These are phyloP conservation scores for Psittacus erithacus DNA, from an alignment of 2,113 vertebrate genomes.

Conservation along the genomic window DNA sequence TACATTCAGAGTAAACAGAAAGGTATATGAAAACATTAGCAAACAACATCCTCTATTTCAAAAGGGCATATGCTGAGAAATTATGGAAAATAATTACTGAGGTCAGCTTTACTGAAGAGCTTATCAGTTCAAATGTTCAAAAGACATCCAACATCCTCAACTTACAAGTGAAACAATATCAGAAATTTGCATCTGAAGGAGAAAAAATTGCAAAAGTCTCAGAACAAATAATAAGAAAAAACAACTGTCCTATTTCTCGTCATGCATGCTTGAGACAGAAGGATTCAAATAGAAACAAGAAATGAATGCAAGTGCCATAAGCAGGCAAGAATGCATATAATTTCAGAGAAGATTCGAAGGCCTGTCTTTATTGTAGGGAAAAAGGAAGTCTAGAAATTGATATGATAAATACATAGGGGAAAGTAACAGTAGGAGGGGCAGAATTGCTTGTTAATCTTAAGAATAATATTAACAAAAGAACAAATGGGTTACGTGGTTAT, in stretches of 20 bases:
- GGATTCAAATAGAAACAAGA: not conserved
- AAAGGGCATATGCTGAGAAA: not conserved
- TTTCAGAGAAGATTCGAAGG: not conserved
- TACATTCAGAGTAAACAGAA: not conserved
- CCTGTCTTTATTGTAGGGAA: not conserved
- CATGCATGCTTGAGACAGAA: not conserved
- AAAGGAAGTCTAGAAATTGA: not conserved
- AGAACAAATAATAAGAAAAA: not conserved
- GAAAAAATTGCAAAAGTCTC: not conserved
- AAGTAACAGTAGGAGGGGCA: not conserved
- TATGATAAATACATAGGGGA: not conserved
- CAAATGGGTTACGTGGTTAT: not conserved
- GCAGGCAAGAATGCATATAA: not conserved
- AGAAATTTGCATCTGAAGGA: not conserved
- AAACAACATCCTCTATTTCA: not conserved
- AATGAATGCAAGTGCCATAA: not conserved
- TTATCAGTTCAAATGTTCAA: not conserved
- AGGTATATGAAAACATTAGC: not conserved
- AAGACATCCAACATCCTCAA: not conserved
- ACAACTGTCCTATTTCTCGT: not conserved
- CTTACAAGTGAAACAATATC: not conserved
- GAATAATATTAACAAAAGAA: not conserved
- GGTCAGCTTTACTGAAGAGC: not conserved
- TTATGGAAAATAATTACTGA: not conserved
- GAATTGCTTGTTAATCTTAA: not conserved